These are phyloP conservation scores for Lithosia quadra DNA, from an alignment of 2,888 invertebrate species.

Conservation along the genomic window DNA sequence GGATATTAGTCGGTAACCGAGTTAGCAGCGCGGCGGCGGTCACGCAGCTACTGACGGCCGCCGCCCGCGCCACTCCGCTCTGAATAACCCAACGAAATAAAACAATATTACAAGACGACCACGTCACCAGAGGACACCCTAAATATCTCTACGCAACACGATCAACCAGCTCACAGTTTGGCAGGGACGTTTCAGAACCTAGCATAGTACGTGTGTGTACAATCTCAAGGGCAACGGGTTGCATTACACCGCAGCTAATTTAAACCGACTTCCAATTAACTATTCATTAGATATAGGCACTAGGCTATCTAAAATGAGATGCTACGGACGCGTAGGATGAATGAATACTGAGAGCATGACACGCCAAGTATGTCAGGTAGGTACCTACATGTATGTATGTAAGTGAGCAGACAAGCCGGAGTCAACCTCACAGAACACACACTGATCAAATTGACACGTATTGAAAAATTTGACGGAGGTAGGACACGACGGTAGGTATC, in stretches of 20 bases:
- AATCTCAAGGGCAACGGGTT: conserved; percentile 38
- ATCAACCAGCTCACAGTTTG: conserved; percentile 25
- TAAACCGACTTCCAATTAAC: conserved; percentile 30
- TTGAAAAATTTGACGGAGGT: too few relatives aligned
- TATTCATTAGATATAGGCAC: not conserved
- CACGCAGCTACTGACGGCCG: conserved; percentile 55
- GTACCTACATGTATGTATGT: too few relatives aligned
- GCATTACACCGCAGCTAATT: conserved; percentile 47
- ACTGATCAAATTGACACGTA: too few relatives aligned
- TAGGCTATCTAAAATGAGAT: not conserved
- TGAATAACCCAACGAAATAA: conserved; percentile 58
- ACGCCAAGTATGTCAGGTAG: too few relatives aligned
- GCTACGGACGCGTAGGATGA: not conserved
- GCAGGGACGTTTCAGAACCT: conserved; percentile 17
- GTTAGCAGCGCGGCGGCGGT: conserved; percentile 63
- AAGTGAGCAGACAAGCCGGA: not conserved
- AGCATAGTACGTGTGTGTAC: conserved; percentile 27
- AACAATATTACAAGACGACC: conserved; percentile 48
- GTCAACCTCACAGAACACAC: not conserved
- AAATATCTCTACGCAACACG: conserved; percentile 47
- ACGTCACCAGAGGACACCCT: conserved; percentile 52
- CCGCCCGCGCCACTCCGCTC: conserved; percentile 65
- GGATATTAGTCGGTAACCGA: conserved; percentile 19
- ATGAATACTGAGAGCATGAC: not conserved
- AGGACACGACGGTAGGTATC: too few relatives aligned